These are phyloP conservation scores for Dallia pectoralis DNA, from an alignment of 2,797 vertebrate species.

Conservation along the genomic window DNA sequence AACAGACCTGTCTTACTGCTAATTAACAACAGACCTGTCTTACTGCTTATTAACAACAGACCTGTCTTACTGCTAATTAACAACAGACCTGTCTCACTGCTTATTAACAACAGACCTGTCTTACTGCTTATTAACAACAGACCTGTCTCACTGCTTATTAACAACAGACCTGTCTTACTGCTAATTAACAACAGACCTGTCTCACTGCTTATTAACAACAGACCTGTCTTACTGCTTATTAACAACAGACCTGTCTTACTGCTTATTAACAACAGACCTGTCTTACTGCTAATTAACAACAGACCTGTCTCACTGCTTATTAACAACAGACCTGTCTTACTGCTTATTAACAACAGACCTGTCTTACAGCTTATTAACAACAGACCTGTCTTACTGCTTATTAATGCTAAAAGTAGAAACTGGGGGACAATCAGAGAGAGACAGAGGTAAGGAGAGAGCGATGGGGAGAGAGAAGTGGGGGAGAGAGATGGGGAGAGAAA, in stretches of 20 bases:
- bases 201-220: constrained; percentile 72
- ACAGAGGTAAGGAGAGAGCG: not conserved
- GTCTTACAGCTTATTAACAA: constrained; percentile 75
- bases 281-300: constrained; percentile 72
- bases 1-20: constrained; percentile 73
- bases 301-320: constrained; percentile 72
- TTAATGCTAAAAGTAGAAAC: constrained; percentile 55
- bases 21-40: constrained; percentile 75
- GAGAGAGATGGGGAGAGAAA: not conserved
- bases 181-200: constrained; percentile 74
- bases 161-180: constrained; percentile 73
- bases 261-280: constrained; percentile 74
- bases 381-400: constrained; percentile 74
- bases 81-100: constrained; percentile 73
- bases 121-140: constrained; percentile 72
- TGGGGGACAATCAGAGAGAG: constrained; percentile 7
- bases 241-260: constrained; percentile 74
- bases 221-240: constrained; percentile 72
- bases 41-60: constrained; percentile 71
- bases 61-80: constrained; percentile 73
- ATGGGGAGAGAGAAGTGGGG: not conserved
- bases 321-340: constrained; percentile 73
- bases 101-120: constrained; percentile 74
- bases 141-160: constrained; percentile 73
- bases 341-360: constrained; percentile 74